Percentiles rank a stretch among this genome's conserved stretches.
Conservation (phyloP, 2,888 invertebrate genomes). For the Oscheius sp. region DNA sequence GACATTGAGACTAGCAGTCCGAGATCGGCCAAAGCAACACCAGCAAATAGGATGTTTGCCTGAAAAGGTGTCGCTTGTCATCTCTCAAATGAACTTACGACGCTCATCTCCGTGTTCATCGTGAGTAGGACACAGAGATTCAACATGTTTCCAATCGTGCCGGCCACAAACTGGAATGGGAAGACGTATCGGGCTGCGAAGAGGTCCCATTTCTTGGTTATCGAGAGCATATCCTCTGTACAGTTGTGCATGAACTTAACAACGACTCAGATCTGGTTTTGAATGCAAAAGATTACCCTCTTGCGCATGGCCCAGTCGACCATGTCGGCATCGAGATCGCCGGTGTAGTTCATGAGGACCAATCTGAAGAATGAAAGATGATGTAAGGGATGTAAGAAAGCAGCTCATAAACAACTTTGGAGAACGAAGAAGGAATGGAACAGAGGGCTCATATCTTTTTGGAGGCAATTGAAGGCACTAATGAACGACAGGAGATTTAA, state of each 20-base stretch:
- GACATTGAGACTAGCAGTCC: constrained; percentile 35
- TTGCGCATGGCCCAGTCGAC: constrained; percentile 13
- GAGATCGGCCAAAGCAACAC: constrained; percentile 36
- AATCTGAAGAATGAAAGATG: constrained; percentile 18
- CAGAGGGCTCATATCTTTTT: neutral
- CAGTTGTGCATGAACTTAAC: constrained; percentile 36
- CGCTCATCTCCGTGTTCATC: constrained; percentile 36
- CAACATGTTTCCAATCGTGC: constrained; percentile 38
- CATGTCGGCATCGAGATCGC: constrained; percentile 35
- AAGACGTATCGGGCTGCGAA: constrained; percentile 34
- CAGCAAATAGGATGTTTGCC: constrained; percentile 37
- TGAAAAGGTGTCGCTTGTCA: neutral
- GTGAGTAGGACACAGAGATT: constrained; percentile 38
- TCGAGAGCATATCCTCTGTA: constrained; percentile 32
- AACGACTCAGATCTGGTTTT: neutral
- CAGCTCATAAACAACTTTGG: neutral
- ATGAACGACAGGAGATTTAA: constrained; percentile 19
- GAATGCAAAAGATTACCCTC: constrained; percentile 15
- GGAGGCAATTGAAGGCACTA: constrained; percentile 7
- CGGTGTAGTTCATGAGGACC: constrained; percentile 38
- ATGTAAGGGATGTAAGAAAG: neutral
- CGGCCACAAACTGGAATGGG: constrained; percentile 32
- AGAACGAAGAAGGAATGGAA: neutral
- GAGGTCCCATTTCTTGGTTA: constrained; percentile 25
- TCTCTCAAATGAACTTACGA: constrained; percentile 19